Percentiles rank a stretch among this genome's conserved stretches.
phyloP scores from a whole-genome alignment of 2,888 invertebrate species.

The Sinopyrophorus schimmeli region DNA sequence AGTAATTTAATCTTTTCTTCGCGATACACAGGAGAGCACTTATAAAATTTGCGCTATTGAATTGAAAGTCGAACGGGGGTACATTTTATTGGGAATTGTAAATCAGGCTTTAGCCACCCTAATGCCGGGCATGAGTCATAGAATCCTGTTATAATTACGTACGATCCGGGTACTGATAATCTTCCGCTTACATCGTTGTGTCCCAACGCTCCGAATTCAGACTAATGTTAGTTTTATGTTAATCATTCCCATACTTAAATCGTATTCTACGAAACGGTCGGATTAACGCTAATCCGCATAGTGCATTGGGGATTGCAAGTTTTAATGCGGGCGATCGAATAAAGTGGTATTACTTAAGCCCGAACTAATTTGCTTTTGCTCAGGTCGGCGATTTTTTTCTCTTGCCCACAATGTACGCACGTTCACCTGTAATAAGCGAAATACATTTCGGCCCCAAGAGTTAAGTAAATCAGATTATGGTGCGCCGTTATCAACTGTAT shows the following conservation, averaged over 20 bases:
- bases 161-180: constrained; percentile 45
- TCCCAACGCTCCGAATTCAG: constrained; percentile 38
- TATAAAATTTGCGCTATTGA: constrained; percentile 32
- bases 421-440: constrained; percentile 2
- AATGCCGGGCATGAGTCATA: constrained; percentile 41
- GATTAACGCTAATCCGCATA: constrained; percentile 44
- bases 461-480: constrained; percentile 19
- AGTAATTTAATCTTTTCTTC: constrained; percentile 31
- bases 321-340: constrained; percentile 34
- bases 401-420: neutral
- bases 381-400: neutral
- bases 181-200: constrained; percentile 43
- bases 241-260: constrained; percentile 44
- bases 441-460: constrained; percentile 10
- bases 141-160: constrained; percentile 41
- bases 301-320: constrained; percentile 41
- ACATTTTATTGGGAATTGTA: constrained; percentile 37
- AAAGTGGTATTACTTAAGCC: constrained; percentile 21
- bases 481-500: constrained; percentile 45
- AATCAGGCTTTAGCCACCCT: constrained; percentile 38
- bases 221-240: constrained; percentile 51
- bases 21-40: constrained; percentile 24
- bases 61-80: constrained; percentile 21
- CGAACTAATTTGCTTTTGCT: constrained; percentile 16
- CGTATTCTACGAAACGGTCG: constrained; percentile 39